Conservation (phyloP, 37 sponge, comb jelly and placozoan genomes). For the Petrosia ficiformis region DNA sequence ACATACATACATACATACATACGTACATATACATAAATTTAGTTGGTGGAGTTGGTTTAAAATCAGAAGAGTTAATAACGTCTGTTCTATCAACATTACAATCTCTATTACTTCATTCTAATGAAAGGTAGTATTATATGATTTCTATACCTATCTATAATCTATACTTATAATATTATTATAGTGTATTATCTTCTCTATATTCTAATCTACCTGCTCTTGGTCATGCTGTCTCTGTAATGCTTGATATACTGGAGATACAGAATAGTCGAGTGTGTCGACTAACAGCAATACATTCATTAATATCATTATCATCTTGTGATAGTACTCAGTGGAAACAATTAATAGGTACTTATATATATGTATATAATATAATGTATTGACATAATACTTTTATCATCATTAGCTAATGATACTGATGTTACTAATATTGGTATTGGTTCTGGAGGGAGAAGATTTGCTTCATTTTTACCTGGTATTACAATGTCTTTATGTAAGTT, state of each 20-base stretch:
- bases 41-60: neutral
- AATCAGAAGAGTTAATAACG: neutral
- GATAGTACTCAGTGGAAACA: neutral
- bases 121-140: neutral
- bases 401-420: too few relatives aligned
- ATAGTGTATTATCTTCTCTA: neutral
- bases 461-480: slow-evolving; percentile 7
- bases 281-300: neutral
- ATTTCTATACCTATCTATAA: too few relatives aligned
- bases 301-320: neutral
- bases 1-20: too few relatives aligned
- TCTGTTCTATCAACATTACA: neutral
- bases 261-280: neutral
- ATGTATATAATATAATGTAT: neutral
- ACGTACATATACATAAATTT: too few relatives aligned
- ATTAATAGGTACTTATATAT: neutral
- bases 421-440: slow-evolving; percentile 7
- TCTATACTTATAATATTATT: too few relatives aligned
- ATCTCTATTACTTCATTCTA: neutral
- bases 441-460: neutral
- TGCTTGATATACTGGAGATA: neutral
- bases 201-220: neutral
- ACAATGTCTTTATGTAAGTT: neutral
- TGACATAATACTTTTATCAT: too few relatives aligned
- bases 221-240: neutral